Evolutionary conservation across 2,113 vertebrate species (phyloP), one percentile per base, ranked within the genome.

Genomic region (Bos javanicus): DNA sequence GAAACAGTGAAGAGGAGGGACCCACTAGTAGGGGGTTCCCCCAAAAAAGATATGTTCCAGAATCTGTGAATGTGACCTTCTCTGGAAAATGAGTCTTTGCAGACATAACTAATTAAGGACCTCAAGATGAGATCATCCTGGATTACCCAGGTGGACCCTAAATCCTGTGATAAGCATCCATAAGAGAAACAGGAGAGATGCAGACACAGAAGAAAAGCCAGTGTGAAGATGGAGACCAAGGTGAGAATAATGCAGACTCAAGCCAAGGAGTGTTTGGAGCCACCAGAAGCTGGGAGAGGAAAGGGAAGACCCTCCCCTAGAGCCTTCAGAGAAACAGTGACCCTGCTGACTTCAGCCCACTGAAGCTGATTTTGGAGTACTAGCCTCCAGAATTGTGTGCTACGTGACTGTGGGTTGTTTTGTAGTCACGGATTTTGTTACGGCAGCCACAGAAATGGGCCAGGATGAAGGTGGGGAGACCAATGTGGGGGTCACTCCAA

Each of bases 401-500:
- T 6, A 36, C 48, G n/a, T 71, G 59, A 78, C 23, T 50, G 52
- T 9, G 48, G 50, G 23, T 57, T 36, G 30, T 36, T 87, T 26
- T 57, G 19, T 26, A 82, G 60, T 92, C 80, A 87, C 56, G 33
- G 12, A 48, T 74, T 60, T 59, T 57, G 21, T 94, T 43, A 28
- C 1, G 0, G 28, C 13, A 13, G 23, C 80, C 43, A 39, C 48
- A 11, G 59, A 71, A 89, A 1, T 9, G 11, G 21, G 25, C 14
- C 0, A 0, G 21, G 7, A 7, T 33, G 39, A 74, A 52, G 28
- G 56, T 26, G 17, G 26, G 36, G 71, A 56, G 74, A 56, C 54
- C 11, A 36, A 16, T 2, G 0, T 2, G 28, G 33, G 15, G 4
- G 60, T 12, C 26, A 0, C 30, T 52, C 25, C 3, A 15, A 87